Conservation (phyloP, 30 jellyfish, hydroid and myxozoan species). For the Morbakka virulenta region DNA sequence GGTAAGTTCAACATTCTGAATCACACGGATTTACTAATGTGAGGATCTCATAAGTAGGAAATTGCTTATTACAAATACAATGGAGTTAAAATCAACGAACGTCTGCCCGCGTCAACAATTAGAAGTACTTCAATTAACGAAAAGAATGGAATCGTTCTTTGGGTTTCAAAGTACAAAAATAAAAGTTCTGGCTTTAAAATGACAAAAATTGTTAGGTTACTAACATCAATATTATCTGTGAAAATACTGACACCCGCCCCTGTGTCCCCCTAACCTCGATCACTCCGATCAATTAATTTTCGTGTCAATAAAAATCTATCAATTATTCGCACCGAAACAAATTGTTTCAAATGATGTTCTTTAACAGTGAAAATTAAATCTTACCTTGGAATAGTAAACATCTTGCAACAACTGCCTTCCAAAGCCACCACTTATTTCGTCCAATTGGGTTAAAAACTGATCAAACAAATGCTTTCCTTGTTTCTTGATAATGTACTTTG, state of each 20-base stretch:
- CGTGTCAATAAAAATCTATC: background rate
- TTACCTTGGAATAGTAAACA: conserved; percentile 49
- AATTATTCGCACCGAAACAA: background rate
- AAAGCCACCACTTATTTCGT: conserved; percentile 68
- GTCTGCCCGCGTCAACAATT: no score
- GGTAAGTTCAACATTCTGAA: no score
- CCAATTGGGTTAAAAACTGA: conserved; percentile 43
- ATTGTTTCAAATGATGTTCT: background rate
- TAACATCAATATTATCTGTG: background rate
- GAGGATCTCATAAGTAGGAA: no score
- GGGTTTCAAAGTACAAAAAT: no score
- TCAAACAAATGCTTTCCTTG: conserved; percentile 57
- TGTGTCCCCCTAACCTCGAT: background rate
- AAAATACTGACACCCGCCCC: background rate
- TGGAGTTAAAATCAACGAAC: no score
- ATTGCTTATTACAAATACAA: no score
- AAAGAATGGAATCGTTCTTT: no score
- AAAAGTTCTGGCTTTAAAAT: no score
- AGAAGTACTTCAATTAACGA: no score
- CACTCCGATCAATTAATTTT: background rate
- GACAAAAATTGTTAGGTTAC: background rate
- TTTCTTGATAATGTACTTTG: conserved; percentile 38
- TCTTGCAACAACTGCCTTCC: conserved; percentile 51
- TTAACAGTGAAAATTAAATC: background rate
- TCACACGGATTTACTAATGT: no score